phyloP scores from a whole-genome alignment of 2,797 vertebrate genomes.

The Pitangus sulphuratus region DNA sequence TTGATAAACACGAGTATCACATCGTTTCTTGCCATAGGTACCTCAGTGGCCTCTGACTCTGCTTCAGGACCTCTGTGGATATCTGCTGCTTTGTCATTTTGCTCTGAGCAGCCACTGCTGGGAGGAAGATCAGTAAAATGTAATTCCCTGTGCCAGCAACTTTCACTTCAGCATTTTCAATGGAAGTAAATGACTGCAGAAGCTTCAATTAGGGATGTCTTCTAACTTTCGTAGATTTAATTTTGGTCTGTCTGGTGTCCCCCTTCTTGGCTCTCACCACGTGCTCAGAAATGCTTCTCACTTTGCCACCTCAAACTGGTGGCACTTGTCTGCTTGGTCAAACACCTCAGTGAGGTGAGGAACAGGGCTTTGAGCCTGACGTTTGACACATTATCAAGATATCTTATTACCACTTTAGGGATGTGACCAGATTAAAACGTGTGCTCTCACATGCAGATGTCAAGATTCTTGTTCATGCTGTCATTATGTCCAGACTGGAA shows the following conservation, averaged over 20 bases:
- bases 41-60: not conserved
- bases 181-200: not conserved
- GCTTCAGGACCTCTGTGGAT: not conserved
- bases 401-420: constrained; percentile 39
- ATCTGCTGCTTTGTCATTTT: not conserved
- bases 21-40: not conserved
- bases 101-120: not conserved
- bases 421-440: constrained; percentile 56
- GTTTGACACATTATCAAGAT: constrained; percentile 45
- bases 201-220: not conserved
- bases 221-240: not conserved
- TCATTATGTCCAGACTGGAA: not conserved
- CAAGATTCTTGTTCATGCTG: not conserved
- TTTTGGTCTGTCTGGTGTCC: not conserved
- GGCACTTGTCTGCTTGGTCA: constrained; percentile 21
- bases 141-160: not conserved
- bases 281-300: constrained; percentile 40
- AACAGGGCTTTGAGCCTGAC: not conserved
- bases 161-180: not conserved
- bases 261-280: not conserved
- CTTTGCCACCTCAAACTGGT: not conserved
- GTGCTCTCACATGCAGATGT: constrained; percentile 25
- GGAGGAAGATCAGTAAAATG: not conserved
- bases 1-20: not conserved
- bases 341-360: not conserved